Evolutionary conservation across 2,888 invertebrate genomes (phyloP).

Genomic region (Horisme vitalbata): DNA sequence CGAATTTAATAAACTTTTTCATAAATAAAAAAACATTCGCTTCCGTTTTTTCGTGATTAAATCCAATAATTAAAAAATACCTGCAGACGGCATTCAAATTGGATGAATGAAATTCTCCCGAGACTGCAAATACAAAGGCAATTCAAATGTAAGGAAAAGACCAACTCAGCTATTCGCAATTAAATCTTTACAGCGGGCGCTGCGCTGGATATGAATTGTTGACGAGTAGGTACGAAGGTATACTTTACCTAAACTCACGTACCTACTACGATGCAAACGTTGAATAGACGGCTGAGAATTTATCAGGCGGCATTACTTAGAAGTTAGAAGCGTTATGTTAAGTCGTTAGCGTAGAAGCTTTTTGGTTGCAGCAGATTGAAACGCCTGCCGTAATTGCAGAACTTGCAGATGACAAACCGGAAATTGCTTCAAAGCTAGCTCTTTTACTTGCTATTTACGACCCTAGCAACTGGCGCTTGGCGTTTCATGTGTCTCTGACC

Average conservation of each 20-base stretch:
- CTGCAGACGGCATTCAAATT: slow-evolving; percentile 14
- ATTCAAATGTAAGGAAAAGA: slow-evolving; percentile 33
- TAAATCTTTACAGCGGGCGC: slow-evolving; percentile 40
- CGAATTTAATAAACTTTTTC: background rate
- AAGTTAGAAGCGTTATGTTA: too few relatives aligned
- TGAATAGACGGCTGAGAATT: background rate
- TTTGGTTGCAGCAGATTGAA: too few relatives aligned
- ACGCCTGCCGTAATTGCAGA: too few relatives aligned
- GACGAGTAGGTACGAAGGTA: slow-evolving; percentile 40
- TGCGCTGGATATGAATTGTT: slow-evolving; percentile 47
- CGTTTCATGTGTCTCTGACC: too few relatives aligned
- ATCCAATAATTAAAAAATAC: slow-evolving; percentile 1
- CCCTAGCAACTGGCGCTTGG: too few relatives aligned
- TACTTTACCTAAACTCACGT: too few relatives aligned
- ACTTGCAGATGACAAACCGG: too few relatives aligned
- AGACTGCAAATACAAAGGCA: slow-evolving; percentile 21
- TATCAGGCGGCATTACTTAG: too few relatives aligned
- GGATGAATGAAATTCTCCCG: slow-evolving; percentile 17
- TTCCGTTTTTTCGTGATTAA: background rate
- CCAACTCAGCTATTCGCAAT: slow-evolving; percentile 41
- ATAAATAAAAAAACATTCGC: background rate
- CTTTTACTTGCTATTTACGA: too few relatives aligned
- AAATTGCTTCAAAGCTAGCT: too few relatives aligned
- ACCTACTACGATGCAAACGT: background rate
- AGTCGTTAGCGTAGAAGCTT: too few relatives aligned